phyloP scores from a whole-genome alignment of 1,140 invertebrate species.

The Nixonia krombeini region DNA sequence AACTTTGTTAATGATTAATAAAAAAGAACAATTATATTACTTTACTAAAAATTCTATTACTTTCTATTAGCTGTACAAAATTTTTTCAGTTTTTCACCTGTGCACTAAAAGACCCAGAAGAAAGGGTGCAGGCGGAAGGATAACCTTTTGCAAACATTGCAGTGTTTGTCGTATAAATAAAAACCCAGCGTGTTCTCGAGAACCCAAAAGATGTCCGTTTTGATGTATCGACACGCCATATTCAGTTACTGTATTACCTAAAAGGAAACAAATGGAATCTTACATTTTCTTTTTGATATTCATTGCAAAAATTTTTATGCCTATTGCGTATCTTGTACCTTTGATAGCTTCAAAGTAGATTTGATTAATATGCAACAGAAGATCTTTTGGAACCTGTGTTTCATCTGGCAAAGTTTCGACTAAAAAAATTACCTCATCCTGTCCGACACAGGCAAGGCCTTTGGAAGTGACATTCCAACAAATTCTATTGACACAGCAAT shows the following conservation, averaged over 20 bases:
- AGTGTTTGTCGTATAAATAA: slow-evolving; percentile 86
- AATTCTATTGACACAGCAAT: slow-evolving; percentile 84
- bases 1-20: no score
- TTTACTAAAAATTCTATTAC: no score
- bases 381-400: slow-evolving; percentile 80
- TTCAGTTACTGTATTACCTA: slow-evolving; percentile 81
- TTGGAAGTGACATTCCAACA: slow-evolving; percentile 87
- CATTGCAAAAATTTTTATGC: slow-evolving; percentile 1
- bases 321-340: slow-evolving; percentile 76
- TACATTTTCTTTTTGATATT: slow-evolving; percentile 6
- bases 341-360: slow-evolving; percentile 85
- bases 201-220: slow-evolving; percentile 79
- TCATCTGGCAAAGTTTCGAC: slow-evolving; percentile 83
- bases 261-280: slow-evolving; percentile 30
- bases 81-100: slow-evolving; percentile 71
- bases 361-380: slow-evolving; percentile 83
- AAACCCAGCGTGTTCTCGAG: slow-evolving; percentile 88
- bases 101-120: slow-evolving; percentile 87
- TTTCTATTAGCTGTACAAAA: no score
- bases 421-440: slow-evolving; percentile 88
- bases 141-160: slow-evolving; percentile 86
- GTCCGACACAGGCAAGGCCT: slow-evolving; percentile 86
- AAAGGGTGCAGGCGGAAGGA: slow-evolving; percentile 83
- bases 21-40: no score
- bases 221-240: slow-evolving; percentile 79